Percentiles rank a stretch among this genome's conserved stretches.
Evolutionary conservation across 2,113 vertebrate genomes (phyloP).

Genomic region (Ptilonorhynchus violaceus): DNA sequence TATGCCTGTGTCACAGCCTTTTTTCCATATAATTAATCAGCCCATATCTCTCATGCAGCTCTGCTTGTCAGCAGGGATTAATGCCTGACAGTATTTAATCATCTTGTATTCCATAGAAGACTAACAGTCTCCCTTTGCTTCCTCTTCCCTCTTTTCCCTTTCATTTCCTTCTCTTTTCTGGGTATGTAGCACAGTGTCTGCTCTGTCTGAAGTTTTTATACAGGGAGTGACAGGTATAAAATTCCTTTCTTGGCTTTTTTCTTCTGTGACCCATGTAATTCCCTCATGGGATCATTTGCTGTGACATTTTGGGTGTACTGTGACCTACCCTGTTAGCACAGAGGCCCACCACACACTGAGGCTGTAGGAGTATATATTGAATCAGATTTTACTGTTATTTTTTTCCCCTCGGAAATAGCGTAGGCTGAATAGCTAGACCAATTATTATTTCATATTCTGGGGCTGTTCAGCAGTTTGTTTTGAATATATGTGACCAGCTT

Average conservation of each 20-base stretch:
- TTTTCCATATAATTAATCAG: constrained; percentile 53
- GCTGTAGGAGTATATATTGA: background rate
- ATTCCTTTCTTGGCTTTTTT: constrained; percentile 27
- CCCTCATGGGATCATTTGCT: constrained; percentile 40
- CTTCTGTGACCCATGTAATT: constrained; percentile 27
- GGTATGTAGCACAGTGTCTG: background rate
- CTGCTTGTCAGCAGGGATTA: constrained; percentile 48
- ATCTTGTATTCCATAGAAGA: constrained; percentile 39
- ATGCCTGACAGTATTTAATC: constrained; percentile 59
- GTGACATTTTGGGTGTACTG: constrained; percentile 21
- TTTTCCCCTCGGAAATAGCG: background rate
- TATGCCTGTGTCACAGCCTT: constrained; percentile 33
- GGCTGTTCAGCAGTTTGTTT: background rate
- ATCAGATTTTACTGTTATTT: background rate
- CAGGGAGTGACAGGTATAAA: constrained; percentile 4
- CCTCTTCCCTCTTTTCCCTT: background rate
- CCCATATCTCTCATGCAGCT: constrained; percentile 28
- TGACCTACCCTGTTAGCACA: constrained; percentile 47
- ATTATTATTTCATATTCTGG: background rate
- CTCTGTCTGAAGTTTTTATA: constrained; percentile 19
- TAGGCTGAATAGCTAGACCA: background rate
- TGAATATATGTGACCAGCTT: background rate
- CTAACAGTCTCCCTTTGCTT: constrained; percentile 39
- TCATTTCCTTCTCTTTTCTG: constrained; percentile 19
- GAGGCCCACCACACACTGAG: background rate